Percentiles rank a stretch among this genome's conserved stretches.
Evolutionary conservation across 2,797 vertebrate species (phyloP).

Genomic region (Balearica regulorum): DNA sequence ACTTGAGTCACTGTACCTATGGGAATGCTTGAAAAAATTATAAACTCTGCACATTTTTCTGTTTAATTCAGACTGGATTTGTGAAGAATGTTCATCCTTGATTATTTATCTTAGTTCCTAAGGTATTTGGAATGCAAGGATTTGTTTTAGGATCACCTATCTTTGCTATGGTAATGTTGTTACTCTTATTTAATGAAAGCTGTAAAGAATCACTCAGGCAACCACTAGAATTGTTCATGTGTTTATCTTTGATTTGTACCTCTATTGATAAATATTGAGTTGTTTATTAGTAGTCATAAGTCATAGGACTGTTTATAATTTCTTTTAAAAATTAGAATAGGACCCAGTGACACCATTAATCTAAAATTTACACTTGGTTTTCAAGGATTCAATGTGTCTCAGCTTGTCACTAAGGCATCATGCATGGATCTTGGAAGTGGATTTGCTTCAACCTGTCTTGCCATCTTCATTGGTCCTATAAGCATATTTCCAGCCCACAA

Average conservation of each 20-base stretch:
- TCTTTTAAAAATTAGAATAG: conserved; percentile 21
- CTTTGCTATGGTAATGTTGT: background rate
- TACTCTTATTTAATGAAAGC: background rate
- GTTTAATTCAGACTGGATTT: background rate
- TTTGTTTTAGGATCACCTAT: background rate
- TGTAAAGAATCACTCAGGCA: background rate
- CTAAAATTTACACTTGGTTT: background rate
- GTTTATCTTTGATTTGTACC: background rate
- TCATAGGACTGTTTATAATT: conserved; percentile 2
- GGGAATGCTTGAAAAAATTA: background rate
- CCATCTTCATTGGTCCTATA: background rate
- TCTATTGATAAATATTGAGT: conserved; percentile 1
- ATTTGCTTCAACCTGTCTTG: conserved; percentile 34
- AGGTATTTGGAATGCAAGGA: background rate
- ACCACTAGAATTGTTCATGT: background rate
- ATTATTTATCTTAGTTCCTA: conserved; percentile 8
- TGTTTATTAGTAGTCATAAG: background rate
- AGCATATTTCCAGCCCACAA: conserved; percentile 42
- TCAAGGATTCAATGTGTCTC: background rate
- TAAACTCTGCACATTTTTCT: background rate
- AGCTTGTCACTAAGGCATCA: background rate
- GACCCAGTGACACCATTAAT: background rate
- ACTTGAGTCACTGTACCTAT: background rate
- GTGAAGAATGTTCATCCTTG: background rate
- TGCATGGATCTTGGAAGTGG: background rate